These are phyloP conservation scores for Ctenodactylus gundi DNA, from an alignment of 2,113 vertebrate genomes.

Conservation along the genomic window DNA sequence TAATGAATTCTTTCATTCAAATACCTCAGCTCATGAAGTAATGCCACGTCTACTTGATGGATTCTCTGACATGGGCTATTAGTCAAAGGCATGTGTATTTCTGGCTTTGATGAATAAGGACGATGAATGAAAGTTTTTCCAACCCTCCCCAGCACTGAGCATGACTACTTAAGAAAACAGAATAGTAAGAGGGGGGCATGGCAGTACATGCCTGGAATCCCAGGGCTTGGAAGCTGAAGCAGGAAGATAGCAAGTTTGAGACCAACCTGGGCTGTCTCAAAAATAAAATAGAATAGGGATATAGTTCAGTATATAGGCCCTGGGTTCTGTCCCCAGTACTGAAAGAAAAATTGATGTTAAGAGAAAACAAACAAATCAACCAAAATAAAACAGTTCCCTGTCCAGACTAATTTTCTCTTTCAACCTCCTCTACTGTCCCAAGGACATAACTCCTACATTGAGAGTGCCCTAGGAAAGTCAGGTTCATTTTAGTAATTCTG, in stretches of 20 bases:
- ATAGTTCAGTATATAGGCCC: background rate
- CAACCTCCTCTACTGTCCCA: fast-evolving
- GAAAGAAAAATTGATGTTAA: background rate
- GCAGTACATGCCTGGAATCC: background rate
- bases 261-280: background rate
- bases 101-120: background rate
- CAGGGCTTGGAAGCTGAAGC: background rate
- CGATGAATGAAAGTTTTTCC: background rate
- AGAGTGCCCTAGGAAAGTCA: background rate
- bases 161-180: background rate
- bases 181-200: background rate
- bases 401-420: background rate
- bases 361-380: background rate
- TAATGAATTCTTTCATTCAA: background rate
- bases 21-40: background rate
- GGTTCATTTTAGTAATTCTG: background rate
- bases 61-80: background rate
- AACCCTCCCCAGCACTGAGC: background rate
- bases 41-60: background rate
- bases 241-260: background rate
- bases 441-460: background rate
- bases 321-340: background rate
- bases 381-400: background rate
- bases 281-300: background rate
- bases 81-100: background rate